Conservation (phyloP, 1,140 invertebrate genomes). For the Atta colombica region DNA sequence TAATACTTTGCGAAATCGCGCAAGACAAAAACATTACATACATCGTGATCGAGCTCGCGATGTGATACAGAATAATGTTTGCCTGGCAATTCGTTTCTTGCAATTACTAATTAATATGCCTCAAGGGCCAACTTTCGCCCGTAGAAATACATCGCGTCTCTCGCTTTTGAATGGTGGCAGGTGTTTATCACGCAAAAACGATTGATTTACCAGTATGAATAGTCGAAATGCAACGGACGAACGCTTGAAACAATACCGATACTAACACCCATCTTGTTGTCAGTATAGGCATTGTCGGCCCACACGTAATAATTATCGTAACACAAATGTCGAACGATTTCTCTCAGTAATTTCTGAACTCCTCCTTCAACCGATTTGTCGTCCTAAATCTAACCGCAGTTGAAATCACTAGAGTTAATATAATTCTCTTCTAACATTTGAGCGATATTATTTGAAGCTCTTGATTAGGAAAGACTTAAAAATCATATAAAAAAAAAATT, state of each 20-base stretch:
- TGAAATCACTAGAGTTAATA: neutral
- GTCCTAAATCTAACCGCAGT: neutral
- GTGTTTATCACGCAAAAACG: conserved; percentile 67
- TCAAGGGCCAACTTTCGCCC: conserved; percentile 69
- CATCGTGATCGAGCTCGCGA: neutral
- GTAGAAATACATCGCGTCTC: conserved; percentile 9
- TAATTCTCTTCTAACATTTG: neutral
- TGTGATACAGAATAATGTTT: conserved; percentile 52
- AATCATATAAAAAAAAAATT: too few relatives aligned
- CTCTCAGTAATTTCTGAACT: conserved; percentile 51
- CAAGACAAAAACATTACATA: conserved; percentile 30
- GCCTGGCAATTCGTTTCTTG: conserved; percentile 67
- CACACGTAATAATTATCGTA: conserved; percentile 80
- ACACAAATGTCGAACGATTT: conserved; percentile 68
- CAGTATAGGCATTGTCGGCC: neutral
- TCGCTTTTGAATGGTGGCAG: conserved; percentile 42
- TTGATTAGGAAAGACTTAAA: too few relatives aligned
- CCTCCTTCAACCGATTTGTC: conserved; percentile 24
- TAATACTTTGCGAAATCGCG: conserved; percentile 43
- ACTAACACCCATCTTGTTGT: neutral
- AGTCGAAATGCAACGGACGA: conserved; percentile 45
- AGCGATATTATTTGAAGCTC: too few relatives aligned
- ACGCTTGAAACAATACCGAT: conserved; percentile 73
- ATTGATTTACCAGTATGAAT: conserved; percentile 65
- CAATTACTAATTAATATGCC: conserved; percentile 75